phyloP scores from a whole-genome alignment of 2,888 invertebrate species.

The Mimumesa dahlbomi region DNA sequence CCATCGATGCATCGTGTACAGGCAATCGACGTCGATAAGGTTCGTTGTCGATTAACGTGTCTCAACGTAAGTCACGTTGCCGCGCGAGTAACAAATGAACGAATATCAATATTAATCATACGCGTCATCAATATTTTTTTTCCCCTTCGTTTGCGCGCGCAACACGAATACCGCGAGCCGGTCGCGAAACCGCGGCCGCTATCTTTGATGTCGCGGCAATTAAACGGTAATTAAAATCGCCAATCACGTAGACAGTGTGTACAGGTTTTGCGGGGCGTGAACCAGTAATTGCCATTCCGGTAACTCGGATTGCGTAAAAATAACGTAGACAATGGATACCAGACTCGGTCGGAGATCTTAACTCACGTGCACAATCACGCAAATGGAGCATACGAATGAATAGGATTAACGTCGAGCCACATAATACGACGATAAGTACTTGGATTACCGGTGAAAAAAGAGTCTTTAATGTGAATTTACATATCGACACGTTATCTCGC shows the following conservation, averaged over 20 bases:
- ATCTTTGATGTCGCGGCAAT: constrained; percentile 23
- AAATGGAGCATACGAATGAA: constrained; percentile 48
- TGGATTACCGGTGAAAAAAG: constrained; percentile 23
- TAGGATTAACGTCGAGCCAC: constrained; percentile 43
- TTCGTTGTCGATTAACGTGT: constrained; percentile 41
- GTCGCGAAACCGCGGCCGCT: constrained; percentile 12
- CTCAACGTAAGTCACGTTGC: constrained; percentile 33
- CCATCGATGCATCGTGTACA: constrained; percentile 9
- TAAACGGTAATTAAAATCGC: constrained; percentile 53
- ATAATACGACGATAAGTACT: constrained; percentile 23
- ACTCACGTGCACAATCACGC: constrained; percentile 49
- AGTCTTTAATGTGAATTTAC: constrained; percentile 22
- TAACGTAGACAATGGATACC: constrained; percentile 50
- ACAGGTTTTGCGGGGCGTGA: constrained; percentile 46
- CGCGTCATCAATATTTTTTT: constrained; percentile 4
- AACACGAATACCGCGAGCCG: no score
- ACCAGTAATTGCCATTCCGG: constrained; percentile 55
- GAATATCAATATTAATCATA: constrained; percentile 37
- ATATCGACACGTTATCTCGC: constrained; percentile 27
- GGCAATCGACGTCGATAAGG: constrained; percentile 47
- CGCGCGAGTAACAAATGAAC: constrained; percentile 29
- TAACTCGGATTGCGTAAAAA: constrained; percentile 38
- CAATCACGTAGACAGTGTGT: constrained; percentile 29
- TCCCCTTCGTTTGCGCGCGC: no score
- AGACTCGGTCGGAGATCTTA: constrained; percentile 48